Base-by-base conservation (phyloP, 2,888 invertebrate genomes). In the Apoda limacodes region DNA sequence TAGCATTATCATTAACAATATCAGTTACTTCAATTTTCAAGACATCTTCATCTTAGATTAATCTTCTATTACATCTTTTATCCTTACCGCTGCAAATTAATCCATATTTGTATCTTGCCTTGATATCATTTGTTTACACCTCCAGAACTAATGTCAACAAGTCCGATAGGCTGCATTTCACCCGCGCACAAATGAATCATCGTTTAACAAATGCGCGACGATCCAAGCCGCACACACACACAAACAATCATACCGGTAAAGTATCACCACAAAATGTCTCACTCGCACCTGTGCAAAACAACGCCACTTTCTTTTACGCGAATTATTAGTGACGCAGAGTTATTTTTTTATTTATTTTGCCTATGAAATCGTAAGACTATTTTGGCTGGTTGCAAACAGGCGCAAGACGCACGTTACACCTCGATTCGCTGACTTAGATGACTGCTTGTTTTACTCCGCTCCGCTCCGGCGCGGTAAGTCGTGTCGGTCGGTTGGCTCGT, bases 121-220 rank as follows among this genome's bases (percentile, higher is more conserved):
- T 64, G 59, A 60, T 71, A 72, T 76, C 70, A 76, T 76, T 78
- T 76, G 67, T 72, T 74, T 70, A 69, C 66, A 60, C 60, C 67
- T 64, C 60, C 70, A 59, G 60, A 66, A 65, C 67, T 61, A 69
- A 71, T 72, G 75, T 78, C 76, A 80, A 78, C 76, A 80, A 76
- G 70, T 70, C 68, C 70, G 65, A 70, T 69, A 69, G 69, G 74
- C 65, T 74, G 80, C 78, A 76, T 76, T 78, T 78, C 75, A 75
- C 75, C 71, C 70, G 76, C 67, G 68, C 75, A 60, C 72, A 75
- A 75, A 68, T 80, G 78, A 80, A 72, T 80, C 78, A 80, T 75
- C 76, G 75, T 76, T n/a, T 76, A 80, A 69, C 74, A 76, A 75
- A 71, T 75, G 75, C 70, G 75, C 75, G 75, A 71, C 74, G 69